Conservation (phyloP, 2,113 vertebrate species). For the Ramphastos sulfuratus region DNA sequence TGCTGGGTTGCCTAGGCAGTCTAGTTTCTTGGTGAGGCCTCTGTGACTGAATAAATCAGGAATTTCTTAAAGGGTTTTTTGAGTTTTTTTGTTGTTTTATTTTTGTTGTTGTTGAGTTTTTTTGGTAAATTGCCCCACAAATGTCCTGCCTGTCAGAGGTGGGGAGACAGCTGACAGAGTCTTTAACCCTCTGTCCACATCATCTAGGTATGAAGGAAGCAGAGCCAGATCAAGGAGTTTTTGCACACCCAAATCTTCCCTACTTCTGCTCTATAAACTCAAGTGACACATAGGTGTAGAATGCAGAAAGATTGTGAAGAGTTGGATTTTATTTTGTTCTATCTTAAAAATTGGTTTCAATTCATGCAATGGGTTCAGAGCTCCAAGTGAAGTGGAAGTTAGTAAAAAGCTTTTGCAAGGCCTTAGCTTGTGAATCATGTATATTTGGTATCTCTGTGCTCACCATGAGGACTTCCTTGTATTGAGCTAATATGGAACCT, state of each 20-base stretch:
- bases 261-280: not conserved
- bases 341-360: not conserved
- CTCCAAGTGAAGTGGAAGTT: not conserved
- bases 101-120: too few relatives aligned
- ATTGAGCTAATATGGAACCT: not conserved
- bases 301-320: not conserved
- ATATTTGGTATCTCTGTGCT: not conserved
- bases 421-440: not conserved
- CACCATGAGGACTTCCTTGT: not conserved
- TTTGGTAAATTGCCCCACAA: not conserved
- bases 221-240: not conserved
- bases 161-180: too few relatives aligned
- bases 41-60: rapidly evolving
- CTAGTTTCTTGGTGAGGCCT: not conserved
- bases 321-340: not conserved
- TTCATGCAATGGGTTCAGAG: not conserved
- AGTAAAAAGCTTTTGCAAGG: not conserved
- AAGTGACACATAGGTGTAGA: rapidly evolving
- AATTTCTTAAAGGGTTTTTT: not conserved
- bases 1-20: not conserved
- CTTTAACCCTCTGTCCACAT: not conserved
- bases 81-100: not conserved
- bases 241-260: not conserved
- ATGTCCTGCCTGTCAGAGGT: not conserved
- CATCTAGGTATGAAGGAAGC: not conserved